A percentile compares a stretch with the other conserved stretches of the same genome.
phyloP scores from a whole-genome alignment of 1,140 invertebrate species.

The Gonioctena quinquepunctata region DNA sequence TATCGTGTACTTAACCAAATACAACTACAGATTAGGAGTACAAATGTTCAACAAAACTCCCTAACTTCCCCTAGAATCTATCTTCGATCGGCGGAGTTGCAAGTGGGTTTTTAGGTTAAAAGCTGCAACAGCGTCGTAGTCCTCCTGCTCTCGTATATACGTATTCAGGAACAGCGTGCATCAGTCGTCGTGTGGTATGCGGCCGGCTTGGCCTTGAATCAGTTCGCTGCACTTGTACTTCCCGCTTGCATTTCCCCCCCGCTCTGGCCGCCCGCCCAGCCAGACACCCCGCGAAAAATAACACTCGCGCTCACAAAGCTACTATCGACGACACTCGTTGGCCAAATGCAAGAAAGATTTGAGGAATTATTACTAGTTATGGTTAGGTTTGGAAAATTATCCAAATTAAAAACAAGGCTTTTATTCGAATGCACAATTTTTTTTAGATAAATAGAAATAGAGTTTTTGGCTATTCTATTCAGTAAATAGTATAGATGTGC shows the following conservation, averaged over 20 bases:
- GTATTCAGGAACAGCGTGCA: neutral
- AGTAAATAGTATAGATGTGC: no score
- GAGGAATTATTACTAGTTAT: no score
- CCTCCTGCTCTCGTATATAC: neutral
- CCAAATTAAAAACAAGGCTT: no score
- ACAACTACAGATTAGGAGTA: no score
- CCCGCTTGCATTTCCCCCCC: conserved; percentile 25
- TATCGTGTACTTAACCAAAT: no score
- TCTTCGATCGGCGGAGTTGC: neutral
- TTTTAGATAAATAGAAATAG: no score
- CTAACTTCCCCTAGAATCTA: no score
- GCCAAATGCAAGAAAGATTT: no score
- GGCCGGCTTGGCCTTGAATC: conserved; percentile 47
- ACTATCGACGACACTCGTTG: neutral
- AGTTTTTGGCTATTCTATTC: no score
- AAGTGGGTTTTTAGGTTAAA: conserved; percentile 17
- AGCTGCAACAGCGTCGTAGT: neutral
- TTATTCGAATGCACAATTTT: no score
- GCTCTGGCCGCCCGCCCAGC: neutral
- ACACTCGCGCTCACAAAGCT: neutral
- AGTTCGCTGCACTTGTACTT: conserved; percentile 56
- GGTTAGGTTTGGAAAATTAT: no score
- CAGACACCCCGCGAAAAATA: neutral
- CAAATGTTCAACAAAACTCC: no score
- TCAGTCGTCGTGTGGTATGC: conserved; percentile 47